A percentile compares a stretch with the other conserved stretches of the same genome.
phyloP scores from a whole-genome alignment of 2,888 invertebrate genomes.

The Drosophila imparisetae region DNA sequence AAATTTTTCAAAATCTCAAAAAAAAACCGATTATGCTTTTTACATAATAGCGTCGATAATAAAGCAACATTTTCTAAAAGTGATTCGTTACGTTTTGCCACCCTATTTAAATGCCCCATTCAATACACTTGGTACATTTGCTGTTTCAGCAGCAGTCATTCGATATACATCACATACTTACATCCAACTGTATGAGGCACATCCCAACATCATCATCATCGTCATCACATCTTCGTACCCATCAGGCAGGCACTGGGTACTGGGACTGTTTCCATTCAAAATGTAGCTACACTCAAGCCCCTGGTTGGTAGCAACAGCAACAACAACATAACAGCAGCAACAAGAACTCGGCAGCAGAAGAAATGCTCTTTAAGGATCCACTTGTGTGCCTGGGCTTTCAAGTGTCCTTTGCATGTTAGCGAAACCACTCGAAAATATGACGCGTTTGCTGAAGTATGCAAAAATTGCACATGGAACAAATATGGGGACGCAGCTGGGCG shows the following conservation, averaged over 20 bases:
- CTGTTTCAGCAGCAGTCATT: slow-evolving; percentile 60
- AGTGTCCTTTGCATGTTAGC: slow-evolving; percentile 83
- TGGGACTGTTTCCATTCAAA: slow-evolving; percentile 65
- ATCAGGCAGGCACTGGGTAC: slow-evolving; percentile 24
- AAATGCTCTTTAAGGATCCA: slow-evolving; percentile 83
- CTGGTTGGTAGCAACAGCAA: slow-evolving; percentile 49
- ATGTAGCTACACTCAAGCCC: slow-evolving; percentile 74
- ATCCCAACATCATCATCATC: slow-evolving; percentile 28
- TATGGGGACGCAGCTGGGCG: slow-evolving; percentile 57
- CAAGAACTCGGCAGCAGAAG: slow-evolving; percentile 50
- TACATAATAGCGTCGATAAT: background rate
- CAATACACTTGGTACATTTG: slow-evolving; percentile 50
- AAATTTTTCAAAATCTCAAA: background rate
- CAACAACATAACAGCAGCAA: slow-evolving; percentile 31
- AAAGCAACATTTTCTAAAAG: background rate
- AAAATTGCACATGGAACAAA: slow-evolving; percentile 82
- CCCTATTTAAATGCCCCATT: slow-evolving; percentile 6
- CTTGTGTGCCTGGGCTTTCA: slow-evolving; percentile 80
- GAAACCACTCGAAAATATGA: slow-evolving; percentile 84
- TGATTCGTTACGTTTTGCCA: slow-evolving; percentile 26
- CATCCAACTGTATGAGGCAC: slow-evolving; percentile 16
- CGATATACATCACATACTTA: slow-evolving; percentile 16
- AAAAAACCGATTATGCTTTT: background rate
- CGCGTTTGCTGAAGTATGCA: slow-evolving; percentile 84
- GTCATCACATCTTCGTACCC: slow-evolving; percentile 31